Percentiles rank a stretch among this genome's conserved stretches.
Evolutionary conservation across 2,888 invertebrate genomes (phyloP).

Genomic region (Tenthredo mesomela): DNA sequence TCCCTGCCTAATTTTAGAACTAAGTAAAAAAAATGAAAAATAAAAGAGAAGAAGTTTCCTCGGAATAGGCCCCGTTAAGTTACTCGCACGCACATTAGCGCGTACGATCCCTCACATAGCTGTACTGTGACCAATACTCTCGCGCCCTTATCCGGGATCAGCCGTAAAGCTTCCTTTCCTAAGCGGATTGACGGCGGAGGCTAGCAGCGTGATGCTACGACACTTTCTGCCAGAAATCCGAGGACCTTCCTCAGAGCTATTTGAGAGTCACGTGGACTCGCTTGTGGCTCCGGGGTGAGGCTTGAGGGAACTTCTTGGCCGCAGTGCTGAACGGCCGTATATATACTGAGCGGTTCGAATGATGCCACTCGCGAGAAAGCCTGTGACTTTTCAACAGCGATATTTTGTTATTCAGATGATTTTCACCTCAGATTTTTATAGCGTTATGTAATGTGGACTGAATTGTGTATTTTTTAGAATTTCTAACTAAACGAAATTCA

Average conservation of each 20-base stretch:
- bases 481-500: background rate
- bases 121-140: slow-evolving; percentile 74
- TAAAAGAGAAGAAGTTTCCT: slow-evolving; percentile 62
- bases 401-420: background rate
- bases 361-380: slow-evolving; percentile 64
- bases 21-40: background rate
- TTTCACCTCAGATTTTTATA: background rate
- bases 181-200: slow-evolving; percentile 69
- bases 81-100: slow-evolving; percentile 55
- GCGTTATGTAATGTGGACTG: background rate
- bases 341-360: slow-evolving; percentile 54
- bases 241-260: slow-evolving; percentile 80
- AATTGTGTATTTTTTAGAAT: background rate
- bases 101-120: slow-evolving; percentile 64
- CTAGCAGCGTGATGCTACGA: slow-evolving; percentile 75
- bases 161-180: slow-evolving; percentile 63
- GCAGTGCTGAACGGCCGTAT: background rate
- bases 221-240: slow-evolving; percentile 80
- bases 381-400: background rate
- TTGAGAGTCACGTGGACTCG: slow-evolving; percentile 75
- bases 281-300: slow-evolving; percentile 77
- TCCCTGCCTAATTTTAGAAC: background rate
- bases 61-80: slow-evolving; percentile 72
- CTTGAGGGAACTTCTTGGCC: slow-evolving; percentile 71
- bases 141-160: slow-evolving; percentile 68